Evolutionary conservation across 2,888 invertebrate species (phyloP), one percentile per base, ranked within the genome.

Genomic region (Lysandra bellargus): DNA sequence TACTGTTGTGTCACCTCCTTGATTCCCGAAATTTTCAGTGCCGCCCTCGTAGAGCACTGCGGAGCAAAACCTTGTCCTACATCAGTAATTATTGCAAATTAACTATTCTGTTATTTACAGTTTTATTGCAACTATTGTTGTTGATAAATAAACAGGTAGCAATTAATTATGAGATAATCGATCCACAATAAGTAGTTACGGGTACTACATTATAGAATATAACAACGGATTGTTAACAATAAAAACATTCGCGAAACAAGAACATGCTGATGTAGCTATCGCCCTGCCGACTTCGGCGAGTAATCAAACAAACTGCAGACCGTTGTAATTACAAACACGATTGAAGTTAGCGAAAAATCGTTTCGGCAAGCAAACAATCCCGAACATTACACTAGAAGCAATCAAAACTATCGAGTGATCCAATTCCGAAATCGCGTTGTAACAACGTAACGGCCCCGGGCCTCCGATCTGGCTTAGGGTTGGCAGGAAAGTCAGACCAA

Each of bases 321-420:
- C 12, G 40, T 77, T 79, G 30, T 73, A 60, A 77, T 78, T 78
- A 79, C 78, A 73, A 74, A 80, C 79, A 69, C 6, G 49, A 64
- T 37, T 30, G 76, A 78, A 79, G 30, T 57, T 79, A 69, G 76
- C 79, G 69, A 72, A 44, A 79, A 80, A 72, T 78, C 40, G 61
- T 64, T 77, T 78, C 53, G 37, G 74, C 78, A 49, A 78, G 79
- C 78, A 79, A 80, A 81, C 80, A 81, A 79, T 76, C 64, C 82
- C 79, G 83, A 83, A 85, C 85, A 88, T 89, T 88, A 88, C 86
- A 83, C 81, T 84, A 83, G 87, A 89, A 91, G 88, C 91, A 91
- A 92, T 92, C 90, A 90, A 88, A 91, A 90, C 88, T 89, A 90
- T 89, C 85, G 86, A 88, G 86, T 85, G 87, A 88, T 88, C 86